Conservation (phyloP, 2,888 invertebrate genomes). For the Torymus tubicola region DNA sequence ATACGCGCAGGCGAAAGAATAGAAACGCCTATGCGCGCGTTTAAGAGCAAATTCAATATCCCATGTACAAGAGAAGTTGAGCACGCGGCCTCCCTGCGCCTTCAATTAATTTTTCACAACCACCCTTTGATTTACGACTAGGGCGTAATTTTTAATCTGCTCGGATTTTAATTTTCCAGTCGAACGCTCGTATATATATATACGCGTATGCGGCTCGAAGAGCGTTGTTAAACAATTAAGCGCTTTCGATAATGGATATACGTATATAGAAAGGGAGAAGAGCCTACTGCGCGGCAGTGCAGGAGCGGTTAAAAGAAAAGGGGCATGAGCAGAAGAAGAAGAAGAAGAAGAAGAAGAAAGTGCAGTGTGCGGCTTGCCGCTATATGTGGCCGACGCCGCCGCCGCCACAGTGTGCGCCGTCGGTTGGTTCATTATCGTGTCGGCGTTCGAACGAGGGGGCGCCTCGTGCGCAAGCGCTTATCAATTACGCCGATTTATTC, state of each 20-base stretch:
- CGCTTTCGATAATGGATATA: constrained; percentile 56
- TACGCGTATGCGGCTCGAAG: not conserved
- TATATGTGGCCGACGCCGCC: not conserved
- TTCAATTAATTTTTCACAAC: constrained; percentile 57
- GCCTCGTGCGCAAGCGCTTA: constrained; percentile 41
- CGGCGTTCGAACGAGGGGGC: constrained; percentile 44
- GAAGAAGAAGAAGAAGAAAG: constrained; percentile 34
- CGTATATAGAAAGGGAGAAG: not conserved
- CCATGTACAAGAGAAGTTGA: not conserved
- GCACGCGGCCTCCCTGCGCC: not conserved
- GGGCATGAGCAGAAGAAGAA: not conserved
- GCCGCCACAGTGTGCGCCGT: not conserved
- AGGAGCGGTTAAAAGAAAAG: not conserved
- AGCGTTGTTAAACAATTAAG: constrained; percentile 58
- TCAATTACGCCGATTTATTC: constrained; percentile 59
- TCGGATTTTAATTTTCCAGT: constrained; percentile 57
- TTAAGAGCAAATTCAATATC: constrained; percentile 56
- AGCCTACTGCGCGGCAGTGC: not conserved
- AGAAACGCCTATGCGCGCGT: constrained; percentile 27
- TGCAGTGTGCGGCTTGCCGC: constrained; percentile 1
- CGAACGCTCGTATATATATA: not conserved
- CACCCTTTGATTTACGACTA: constrained; percentile 56
- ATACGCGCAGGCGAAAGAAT: not conserved
- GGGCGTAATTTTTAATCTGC: constrained; percentile 57
- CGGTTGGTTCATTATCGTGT: constrained; percentile 56